Percentiles rank a stretch among this genome's conserved stretches.
Conservation (phyloP, 2,888 invertebrate genomes). For the Leptinotarsa rubiginosa region DNA sequence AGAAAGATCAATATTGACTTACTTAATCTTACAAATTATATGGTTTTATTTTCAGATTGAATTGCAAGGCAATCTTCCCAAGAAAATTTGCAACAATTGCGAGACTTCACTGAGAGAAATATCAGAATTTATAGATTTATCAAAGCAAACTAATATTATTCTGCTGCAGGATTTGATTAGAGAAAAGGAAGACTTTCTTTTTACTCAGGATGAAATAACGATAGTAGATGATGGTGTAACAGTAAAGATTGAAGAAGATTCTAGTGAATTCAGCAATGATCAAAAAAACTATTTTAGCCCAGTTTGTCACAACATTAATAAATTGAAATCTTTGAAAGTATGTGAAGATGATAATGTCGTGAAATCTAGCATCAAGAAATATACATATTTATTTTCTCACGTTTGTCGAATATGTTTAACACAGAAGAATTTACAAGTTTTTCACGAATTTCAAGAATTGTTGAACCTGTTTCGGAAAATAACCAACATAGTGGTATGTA, state of each 20-base stretch:
- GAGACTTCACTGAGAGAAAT: neutral
- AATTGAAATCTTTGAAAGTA: neutral
- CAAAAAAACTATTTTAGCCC: neutral
- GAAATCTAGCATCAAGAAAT: neutral
- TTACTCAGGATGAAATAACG: neutral
- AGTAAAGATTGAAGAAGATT: conserved; percentile 9
- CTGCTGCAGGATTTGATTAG: neutral
- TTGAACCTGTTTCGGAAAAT: neutral
- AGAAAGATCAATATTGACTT: neutral
- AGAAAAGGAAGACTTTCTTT: neutral
- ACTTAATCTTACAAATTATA: neutral
- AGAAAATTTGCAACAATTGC: neutral
- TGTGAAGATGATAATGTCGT: neutral
- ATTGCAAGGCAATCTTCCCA: neutral
- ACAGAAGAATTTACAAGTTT: neutral
- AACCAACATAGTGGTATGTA: conserved; percentile 2
- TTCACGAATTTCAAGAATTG: neutral
- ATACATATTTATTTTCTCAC: neutral
- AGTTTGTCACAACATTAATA: neutral
- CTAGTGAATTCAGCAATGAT: neutral
- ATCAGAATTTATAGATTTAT: neutral
- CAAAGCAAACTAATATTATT: neutral
- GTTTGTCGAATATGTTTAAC: conserved; percentile 4
- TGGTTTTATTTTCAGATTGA: neutral
- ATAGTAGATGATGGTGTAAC: conserved; percentile 5